Evolutionary conservation across 2,888 invertebrate species (phyloP), one percentile per base, ranked within the genome.

Genomic region (Mythimna albipuncta): DNA sequence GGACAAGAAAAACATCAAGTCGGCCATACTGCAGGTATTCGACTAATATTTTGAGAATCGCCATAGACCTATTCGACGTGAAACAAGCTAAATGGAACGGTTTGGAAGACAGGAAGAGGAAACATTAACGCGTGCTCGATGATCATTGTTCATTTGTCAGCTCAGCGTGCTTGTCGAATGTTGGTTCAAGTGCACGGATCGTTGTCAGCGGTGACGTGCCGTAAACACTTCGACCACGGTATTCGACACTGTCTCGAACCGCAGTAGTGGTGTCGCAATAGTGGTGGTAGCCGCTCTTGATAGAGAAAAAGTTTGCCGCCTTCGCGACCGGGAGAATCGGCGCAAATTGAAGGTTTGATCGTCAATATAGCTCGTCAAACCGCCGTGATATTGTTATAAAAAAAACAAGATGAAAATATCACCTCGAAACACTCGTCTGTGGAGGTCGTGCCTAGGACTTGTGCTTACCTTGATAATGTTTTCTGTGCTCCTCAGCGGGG

Each of bases 401-500:
- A 6, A 5, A 47, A 47, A 16, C 5, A 16, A 47, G 47, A 16
- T 47, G 47, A 47, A 16, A 47, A 47, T 5, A 16, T 47, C 19
- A 16, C 47, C 16, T 47, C 47, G 19, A 47, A 47, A 47, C 47
- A 47, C 16, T 16, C 16, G 47, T 13, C 16, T n/a, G 52, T 52
- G n/a, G 5, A n/a, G n/a, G 52, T 47, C 16, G 16, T 16, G 47
- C 54, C 11, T 21, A 5, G 11, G 2, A 2, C 26, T 16, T 21
- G 44, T 54, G 6, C 65, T 82, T 82, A 96, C 96, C 94, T 96
- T 96, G 84, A 96, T 92, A 80, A 95, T 93, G 86, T 96, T 96
- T 85, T 96, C 95, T 89, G 95, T 94, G 92, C 93, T 94, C 91
- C 94, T 91, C 66, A 94, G 91, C 16, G 96, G 92, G 64, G 94